Percentiles rank a stretch among this genome's conserved stretches.
phyloP scores from a whole-genome alignment of 2,888 invertebrate genomes.

The Heliconius aoede region DNA sequence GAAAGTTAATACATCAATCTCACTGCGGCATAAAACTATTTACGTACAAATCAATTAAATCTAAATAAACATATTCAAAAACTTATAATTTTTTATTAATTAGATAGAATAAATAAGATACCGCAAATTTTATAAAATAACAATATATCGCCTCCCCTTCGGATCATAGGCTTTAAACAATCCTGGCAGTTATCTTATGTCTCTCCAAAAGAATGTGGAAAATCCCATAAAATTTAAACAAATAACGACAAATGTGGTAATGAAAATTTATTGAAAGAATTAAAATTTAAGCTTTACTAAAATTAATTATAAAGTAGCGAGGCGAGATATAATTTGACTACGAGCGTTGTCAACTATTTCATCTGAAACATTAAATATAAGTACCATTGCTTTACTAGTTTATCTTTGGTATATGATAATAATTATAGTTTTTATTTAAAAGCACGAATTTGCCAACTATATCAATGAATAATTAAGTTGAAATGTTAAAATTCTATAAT shows the following conservation, averaged over 20 bases:
- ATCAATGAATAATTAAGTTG: slow-evolving; percentile 36
- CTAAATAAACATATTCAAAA: slow-evolving; percentile 47
- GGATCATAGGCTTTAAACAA: background rate
- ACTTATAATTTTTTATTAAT: slow-evolving; percentile 6
- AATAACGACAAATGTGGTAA: background rate
- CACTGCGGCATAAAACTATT: slow-evolving; percentile 32
- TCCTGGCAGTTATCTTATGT: background rate
- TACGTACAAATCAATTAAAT: slow-evolving; percentile 34
- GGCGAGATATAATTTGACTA: slow-evolving; percentile 33
- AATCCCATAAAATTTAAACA: background rate
- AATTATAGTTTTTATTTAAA: slow-evolving; percentile 48
- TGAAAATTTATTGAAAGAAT: background rate
- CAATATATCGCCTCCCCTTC: slow-evolving; percentile 1
- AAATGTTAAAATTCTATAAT: slow-evolving; percentile 12
- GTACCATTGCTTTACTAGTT: slow-evolving; percentile 64
- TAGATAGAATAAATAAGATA: slow-evolving; percentile 22
- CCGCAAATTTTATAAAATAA: slow-evolving; percentile 21
- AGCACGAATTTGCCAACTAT: slow-evolving; percentile 46
- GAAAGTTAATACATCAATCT: slow-evolving; percentile 27
- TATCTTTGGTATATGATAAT: slow-evolving; percentile 72
- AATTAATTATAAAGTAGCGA: slow-evolving; percentile 20
- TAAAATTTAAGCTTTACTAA: slow-evolving; percentile 5
- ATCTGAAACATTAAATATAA: slow-evolving; percentile 49
- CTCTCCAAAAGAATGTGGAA: background rate
- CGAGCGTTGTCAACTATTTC: slow-evolving; percentile 29